Evolutionary conservation across 64 coral and sea anemone species (phyloP), one percentile per base, ranked within the genome.

Genomic region (Stylophora pistillata): DNA sequence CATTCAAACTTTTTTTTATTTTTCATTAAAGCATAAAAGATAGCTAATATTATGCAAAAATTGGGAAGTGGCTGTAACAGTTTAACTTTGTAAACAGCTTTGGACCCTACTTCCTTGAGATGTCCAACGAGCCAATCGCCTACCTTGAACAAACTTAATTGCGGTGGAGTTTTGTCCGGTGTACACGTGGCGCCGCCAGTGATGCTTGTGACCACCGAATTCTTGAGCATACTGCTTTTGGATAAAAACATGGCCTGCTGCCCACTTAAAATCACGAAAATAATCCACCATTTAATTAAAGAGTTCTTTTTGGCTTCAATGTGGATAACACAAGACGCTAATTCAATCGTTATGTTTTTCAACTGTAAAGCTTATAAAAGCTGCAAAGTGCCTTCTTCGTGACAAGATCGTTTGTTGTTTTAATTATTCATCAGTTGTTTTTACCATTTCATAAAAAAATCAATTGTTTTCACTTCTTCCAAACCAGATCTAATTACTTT

Each of bases 81-180:
- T 82, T 58, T 63, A 41, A 20, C 80, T 68, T 69, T 23, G 80
- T 69, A 84, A 84, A 84, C 80, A 84, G 25, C 31, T 84, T 37
- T 30, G 62, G 17, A 10, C 33, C 61, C 33, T 23, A 84, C 61
- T 82, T 70, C 80, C 62, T 69, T 53, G 61, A 33, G 26, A 66
- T 21, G 29, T 41, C 25, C 25, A 78, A 23, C 13, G 76, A 78
- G 20, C 77, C 77, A 79, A 69, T 84, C 80, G 41, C 17, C 69
- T 60, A 68, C 20, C 63, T 69, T 34, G 34, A 70, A 84, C 34
- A 20, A n/a, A 41, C 10, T 70, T n/a, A n/a, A n/a, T n/a, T 84
- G 80, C 69, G 80, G 80, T 84, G 60, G 5, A 84, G 60, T 33
- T 15, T n/a, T 70, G 80, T 84, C 80, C 69, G 80, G 60, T 53